phyloP scores from a whole-genome alignment of 1,140 invertebrate genomes.

The Drosophila mayri region DNA sequence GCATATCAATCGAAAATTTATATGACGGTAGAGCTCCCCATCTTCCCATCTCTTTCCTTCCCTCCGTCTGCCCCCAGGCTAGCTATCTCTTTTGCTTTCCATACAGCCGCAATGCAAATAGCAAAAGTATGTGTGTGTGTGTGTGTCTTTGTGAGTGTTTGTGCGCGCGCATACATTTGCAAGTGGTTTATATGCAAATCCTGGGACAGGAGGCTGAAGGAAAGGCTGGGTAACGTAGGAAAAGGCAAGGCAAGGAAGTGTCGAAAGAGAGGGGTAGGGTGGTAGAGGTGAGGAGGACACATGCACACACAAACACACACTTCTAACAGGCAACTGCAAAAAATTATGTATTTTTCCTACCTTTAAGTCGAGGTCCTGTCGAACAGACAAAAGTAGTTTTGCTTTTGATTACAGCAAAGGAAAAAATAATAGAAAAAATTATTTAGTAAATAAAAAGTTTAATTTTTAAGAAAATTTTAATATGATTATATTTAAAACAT shows the following conservation, averaged over 20 bases:
- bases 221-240: conserved; percentile 11
- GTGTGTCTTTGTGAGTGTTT: conserved; percentile 35
- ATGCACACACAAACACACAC: conserved; percentile 8
- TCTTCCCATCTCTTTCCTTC: not conserved
- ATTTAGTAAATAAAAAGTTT: no score
- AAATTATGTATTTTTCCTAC: conserved; percentile 41
- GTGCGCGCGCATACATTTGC: conserved; percentile 78
- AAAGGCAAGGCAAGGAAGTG: conserved; percentile 18
- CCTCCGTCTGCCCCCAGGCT: not conserved
- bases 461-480: no score
- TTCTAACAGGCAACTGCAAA: conserved; percentile 19
- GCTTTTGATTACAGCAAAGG: not conserved
- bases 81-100: not conserved
- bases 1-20: conserved; percentile 84
- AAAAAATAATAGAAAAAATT: not conserved
- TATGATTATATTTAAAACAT: no score
- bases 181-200: conserved; percentile 83
- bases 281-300: not conserved
- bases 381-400: not conserved
- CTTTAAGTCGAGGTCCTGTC: conserved; percentile 49
- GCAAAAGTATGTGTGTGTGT: conserved; percentile 34
- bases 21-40: conserved; percentile 69
- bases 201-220: conserved; percentile 53
- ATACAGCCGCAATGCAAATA: conserved; percentile 64
- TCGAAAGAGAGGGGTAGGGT: conserved; percentile 1